These are phyloP conservation scores for Embiotoca jacksoni DNA, from an alignment of 2,113 vertebrate species.

Conservation along the genomic window DNA sequence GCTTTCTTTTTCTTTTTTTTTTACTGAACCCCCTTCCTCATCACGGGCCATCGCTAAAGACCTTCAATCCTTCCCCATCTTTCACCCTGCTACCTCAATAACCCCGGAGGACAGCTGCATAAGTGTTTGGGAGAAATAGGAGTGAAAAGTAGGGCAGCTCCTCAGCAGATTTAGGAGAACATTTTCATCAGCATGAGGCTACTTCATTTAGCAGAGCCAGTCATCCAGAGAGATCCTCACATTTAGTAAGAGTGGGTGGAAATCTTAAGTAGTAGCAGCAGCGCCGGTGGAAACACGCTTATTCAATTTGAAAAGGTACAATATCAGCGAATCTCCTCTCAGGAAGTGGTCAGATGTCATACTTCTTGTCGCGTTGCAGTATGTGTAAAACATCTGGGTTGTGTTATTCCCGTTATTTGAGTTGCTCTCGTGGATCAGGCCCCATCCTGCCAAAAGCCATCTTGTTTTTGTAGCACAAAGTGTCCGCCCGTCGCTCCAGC, in stretches of 20 bases:
- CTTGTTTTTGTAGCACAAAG: slow-evolving; percentile 34
- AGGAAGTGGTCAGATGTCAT: slow-evolving; percentile 11
- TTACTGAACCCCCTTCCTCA: neutral
- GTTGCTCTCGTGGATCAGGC: slow-evolving; percentile 32
- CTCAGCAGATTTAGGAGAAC: slow-evolving; percentile 62
- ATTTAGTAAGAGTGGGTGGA: slow-evolving; percentile 40
- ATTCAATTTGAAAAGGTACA: slow-evolving; percentile 14
- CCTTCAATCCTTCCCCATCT: slow-evolving; percentile 1
- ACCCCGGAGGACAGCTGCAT: slow-evolving; percentile 19
- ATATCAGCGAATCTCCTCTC: neutral
- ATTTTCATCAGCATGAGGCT: slow-evolving; percentile 68
- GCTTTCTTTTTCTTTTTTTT: neutral
- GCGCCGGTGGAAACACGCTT: neutral
- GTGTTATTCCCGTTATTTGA: slow-evolving; percentile 46
- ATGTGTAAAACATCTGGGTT: slow-evolving; percentile 51
- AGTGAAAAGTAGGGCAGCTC: slow-evolving; percentile 72
- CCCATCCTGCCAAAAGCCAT: slow-evolving; percentile 41
- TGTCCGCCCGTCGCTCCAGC: slow-evolving; percentile 30
- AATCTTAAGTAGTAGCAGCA: slow-evolving; percentile 18
- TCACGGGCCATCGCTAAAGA: slow-evolving; percentile 8
- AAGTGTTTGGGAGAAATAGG: slow-evolving; percentile 30
- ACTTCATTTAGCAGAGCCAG: slow-evolving; percentile 63
- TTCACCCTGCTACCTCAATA: slow-evolving; percentile 29
- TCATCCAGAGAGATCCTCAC: slow-evolving; percentile 56
- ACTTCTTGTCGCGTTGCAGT: neutral